Conservation (phyloP, 2,797 vertebrate species). For the Pseudopleuronectes americanus region DNA sequence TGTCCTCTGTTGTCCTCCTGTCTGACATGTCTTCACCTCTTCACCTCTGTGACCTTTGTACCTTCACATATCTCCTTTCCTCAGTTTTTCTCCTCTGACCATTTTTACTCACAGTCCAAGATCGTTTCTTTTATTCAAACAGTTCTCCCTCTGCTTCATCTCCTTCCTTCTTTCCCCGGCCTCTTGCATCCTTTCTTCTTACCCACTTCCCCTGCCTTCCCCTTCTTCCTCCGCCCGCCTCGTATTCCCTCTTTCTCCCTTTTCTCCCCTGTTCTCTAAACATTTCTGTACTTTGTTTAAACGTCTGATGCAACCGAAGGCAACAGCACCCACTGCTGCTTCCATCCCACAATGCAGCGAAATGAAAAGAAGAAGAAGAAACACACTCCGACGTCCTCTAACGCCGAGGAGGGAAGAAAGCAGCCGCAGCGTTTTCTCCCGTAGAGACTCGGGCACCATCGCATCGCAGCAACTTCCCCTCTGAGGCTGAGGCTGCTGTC, state of each 20-base stretch:
- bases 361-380: background rate
- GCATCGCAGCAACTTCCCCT: background rate
- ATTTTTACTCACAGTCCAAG: too few species aligned
- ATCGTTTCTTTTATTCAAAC: too few species aligned
- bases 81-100: background rate
- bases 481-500: background rate
- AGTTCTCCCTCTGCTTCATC: too few species aligned
- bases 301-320: slow-evolving; percentile 55
- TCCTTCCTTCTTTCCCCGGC: too few species aligned
- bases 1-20: too few species aligned
- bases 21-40: too few species aligned
- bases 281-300: slow-evolving; percentile 19
- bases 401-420: background rate
- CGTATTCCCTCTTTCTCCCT: background rate
- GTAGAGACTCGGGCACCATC: background rate
- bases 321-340: slow-evolving; percentile 78
- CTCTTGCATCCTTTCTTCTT: too few species aligned
- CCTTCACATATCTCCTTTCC: background rate
- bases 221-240: background rate
- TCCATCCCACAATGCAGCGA: slow-evolving; percentile 55
- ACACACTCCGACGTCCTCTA: background rate
- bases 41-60: too few species aligned
- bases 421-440: background rate
- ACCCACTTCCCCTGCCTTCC: too few species aligned
- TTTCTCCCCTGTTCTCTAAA: background rate